phyloP scores from a whole-genome alignment of 2,797 vertebrate species.

The Semotilus atromaculatus region DNA sequence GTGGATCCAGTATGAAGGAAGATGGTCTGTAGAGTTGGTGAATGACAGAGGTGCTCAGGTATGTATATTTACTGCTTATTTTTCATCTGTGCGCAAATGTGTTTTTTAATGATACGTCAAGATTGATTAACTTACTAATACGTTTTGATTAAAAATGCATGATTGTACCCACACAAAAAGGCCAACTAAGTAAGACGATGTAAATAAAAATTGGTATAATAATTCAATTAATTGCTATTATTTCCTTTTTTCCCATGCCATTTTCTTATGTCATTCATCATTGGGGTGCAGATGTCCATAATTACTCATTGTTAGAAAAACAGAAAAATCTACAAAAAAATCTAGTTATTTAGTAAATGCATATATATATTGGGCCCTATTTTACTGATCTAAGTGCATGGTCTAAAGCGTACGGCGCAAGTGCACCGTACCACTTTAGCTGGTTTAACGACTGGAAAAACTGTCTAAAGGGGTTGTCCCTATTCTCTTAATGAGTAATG shows the following conservation, averaged over 20 bases:
- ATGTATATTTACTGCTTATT: constrained; percentile 17
- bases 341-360: not conserved
- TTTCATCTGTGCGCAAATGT: not conserved
- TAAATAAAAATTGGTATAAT: not conserved
- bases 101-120: not conserved
- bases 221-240: not conserved
- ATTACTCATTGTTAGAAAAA: not conserved
- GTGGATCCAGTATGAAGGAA: constrained; percentile 99
- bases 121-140: not conserved
- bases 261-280: not conserved
- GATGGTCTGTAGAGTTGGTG: constrained; percentile 99
- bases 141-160: not conserved
- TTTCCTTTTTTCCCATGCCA: not conserved
- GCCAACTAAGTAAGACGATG: not conserved
- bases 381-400: too few relatives aligned
- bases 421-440: too few relatives aligned
- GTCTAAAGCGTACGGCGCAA: too few relatives aligned
- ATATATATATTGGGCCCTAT: not conserved
- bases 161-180: not conserved
- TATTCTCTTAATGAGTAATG: too few relatives aligned
- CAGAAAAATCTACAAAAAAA: not conserved
- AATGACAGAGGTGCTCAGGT: constrained; percentile 99
- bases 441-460: too few relatives aligned
- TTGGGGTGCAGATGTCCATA: not conserved
- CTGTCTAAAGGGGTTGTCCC: too few relatives aligned